These are phyloP conservation scores for Sorex maritimensis DNA, from an alignment of 2,797 vertebrate genomes.

Conservation along the genomic window DNA sequence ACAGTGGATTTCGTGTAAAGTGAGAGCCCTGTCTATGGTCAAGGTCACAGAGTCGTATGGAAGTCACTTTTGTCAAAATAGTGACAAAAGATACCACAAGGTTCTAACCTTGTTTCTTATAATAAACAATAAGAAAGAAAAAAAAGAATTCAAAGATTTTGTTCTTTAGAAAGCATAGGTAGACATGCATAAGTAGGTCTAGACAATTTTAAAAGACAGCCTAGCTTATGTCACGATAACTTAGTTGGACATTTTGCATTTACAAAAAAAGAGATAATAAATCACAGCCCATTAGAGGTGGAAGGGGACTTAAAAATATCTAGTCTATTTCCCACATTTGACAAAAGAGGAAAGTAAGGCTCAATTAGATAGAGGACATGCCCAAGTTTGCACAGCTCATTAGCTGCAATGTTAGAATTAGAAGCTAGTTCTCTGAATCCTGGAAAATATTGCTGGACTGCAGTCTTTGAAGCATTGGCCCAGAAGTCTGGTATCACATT, in stretches of 20 bases:
- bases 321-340: constrained; percentile 52
- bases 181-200: not conserved
- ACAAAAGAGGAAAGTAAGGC: constrained; percentile 22
- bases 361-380: constrained; percentile 38
- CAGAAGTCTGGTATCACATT: constrained; percentile 54
- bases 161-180: not conserved
- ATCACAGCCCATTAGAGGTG: constrained; percentile 52
- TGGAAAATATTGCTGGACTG: constrained; percentile 1
- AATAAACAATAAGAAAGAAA: not conserved
- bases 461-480: constrained; percentile 44
- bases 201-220: not conserved
- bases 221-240: constrained; percentile 18
- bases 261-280: constrained; percentile 42
- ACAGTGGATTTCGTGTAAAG: not conserved
- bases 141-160: not conserved
- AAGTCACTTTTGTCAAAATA: not conserved
- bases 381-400: constrained; percentile 44
- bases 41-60: not conserved
- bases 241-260: constrained; percentile 3
- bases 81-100: not conserved
- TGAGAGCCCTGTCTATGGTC: not conserved
- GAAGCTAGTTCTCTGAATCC: constrained; percentile 53
- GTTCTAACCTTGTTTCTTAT: not conserved
- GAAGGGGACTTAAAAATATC: constrained; percentile 39
- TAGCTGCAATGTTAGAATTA: constrained; percentile 43